Base-by-base conservation (phyloP, 1,140 invertebrate genomes). In the Solen grandis region DNA sequence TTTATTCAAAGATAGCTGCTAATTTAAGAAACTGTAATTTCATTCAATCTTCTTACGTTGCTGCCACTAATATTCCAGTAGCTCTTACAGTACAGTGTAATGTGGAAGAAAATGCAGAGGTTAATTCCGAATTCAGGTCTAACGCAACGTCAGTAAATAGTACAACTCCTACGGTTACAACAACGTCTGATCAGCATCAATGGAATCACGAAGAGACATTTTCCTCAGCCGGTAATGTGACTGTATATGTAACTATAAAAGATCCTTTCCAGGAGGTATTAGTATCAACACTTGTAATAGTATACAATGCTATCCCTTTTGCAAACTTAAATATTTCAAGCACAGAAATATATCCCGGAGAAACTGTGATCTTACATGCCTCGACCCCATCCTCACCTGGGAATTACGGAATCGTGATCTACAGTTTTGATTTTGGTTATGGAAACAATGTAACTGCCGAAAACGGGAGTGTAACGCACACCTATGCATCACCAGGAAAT, bases 51-150 rank as follows among this genome's bases (percentile, higher is more conserved):
- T 50, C 55, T 13, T 59, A 35, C 27, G 54, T 36, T 55, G 81
- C 80, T 60, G 73, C 63, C 13, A 63, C 38, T n/a, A 59, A 25
- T 16, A 59, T 66, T 22, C 38, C 22, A 31, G 50, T 57, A 4
- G 68, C 0, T 60, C 59, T 72, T 29, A 54, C 22, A 22, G 59
- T 73, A 25, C 41, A 69, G 60, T 79, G 38, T 46, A 38, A 62
- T 16, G 55, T 72, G 1, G 29, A 29, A 1, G 14, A 27, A n/a
- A 59, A 73, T 41, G 72, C 84, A 14, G 50, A 83, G 25, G 62
- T 84, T 25, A 83, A 25, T 1, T 33, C 80, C 50, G 55, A 41
- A 5, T 87, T 84, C 84, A 52, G 36, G 10, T 76, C 82, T 52
- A 76, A 79, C 29, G 79, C 77, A 33, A 62, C 73, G 5, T 54